Percentiles rank a stretch among this genome's conserved stretches.
These are phyloP conservation scores for Cynodonichthys magdalenae DNA, from an alignment of 2,797 vertebrate species.

Conservation along the genomic window DNA sequence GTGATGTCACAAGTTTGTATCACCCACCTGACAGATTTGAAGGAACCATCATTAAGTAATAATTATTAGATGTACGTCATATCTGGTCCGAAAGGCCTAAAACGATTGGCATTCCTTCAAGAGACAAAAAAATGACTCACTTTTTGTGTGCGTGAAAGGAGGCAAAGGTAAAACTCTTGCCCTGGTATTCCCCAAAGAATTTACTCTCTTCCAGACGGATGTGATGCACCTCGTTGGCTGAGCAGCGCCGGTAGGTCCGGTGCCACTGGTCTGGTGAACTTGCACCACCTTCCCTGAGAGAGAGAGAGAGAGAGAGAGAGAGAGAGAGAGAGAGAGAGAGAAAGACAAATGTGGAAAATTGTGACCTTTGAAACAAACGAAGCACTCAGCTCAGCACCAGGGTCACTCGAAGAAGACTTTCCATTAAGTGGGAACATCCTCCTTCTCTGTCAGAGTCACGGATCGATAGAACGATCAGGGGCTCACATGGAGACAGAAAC, in stretches of 20 bases:
- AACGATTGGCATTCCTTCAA: too few relatives aligned
- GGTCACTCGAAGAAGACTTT: constrained; percentile 24
- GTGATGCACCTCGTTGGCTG: constrained; percentile 88
- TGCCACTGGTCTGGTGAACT: constrained; percentile 87
- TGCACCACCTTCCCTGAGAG: constrained; percentile 77
- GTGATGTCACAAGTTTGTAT: not conserved
- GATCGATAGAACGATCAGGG: constrained; percentile 64
- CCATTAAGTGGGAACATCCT: constrained; percentile 35
- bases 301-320: not conserved
- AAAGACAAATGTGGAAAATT: constrained; percentile 39
- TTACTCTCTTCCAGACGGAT: constrained; percentile 88
- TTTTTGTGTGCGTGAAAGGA: constrained; percentile 90
- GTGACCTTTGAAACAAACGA: constrained; percentile 59
- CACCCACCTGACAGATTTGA: too few relatives aligned
- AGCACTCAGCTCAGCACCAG: constrained; percentile 19
- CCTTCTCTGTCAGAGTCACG: constrained; percentile 38
- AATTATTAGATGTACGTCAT: too few relatives aligned
- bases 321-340: constrained; percentile 6
- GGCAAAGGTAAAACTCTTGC: constrained; percentile 88
- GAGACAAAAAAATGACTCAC: constrained; percentile 61
- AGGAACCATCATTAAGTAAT: too few relatives aligned
- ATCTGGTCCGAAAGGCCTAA: too few relatives aligned
- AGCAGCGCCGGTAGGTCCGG: constrained; percentile 85
- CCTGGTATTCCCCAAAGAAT: constrained; percentile 88
- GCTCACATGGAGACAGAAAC: constrained; percentile 28